These are phyloP conservation scores for Narcine bancroftii DNA, from an alignment of 2,113 vertebrate species.

Conservation along the genomic window DNA sequence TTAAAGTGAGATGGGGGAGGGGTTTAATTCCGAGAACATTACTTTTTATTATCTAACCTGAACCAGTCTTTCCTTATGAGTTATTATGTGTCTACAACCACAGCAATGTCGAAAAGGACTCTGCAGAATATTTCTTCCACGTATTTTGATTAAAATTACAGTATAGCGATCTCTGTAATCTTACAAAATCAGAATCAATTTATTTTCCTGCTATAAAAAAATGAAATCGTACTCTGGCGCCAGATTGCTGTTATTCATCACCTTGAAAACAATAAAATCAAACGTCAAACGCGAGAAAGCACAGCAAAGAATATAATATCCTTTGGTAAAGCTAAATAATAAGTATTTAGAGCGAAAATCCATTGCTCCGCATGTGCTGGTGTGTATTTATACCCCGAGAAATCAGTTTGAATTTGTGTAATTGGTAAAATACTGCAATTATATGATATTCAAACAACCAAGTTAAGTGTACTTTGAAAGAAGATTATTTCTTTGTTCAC, in stretches of 20 bases:
- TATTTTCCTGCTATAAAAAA: constrained; percentile 27
- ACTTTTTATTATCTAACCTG: constrained; percentile 29
- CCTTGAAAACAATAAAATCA: constrained; percentile 36
- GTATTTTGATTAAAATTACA: constrained; percentile 34
- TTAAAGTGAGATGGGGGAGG: constrained; percentile 17
- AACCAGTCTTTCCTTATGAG: neutral
- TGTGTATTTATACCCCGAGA: neutral
- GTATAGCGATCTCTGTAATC: constrained; percentile 3
- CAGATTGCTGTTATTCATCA: constrained; percentile 31
- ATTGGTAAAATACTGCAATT: constrained; percentile 4
- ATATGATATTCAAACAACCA: neutral
- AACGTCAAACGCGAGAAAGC: constrained; percentile 25
- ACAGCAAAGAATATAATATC: constrained; percentile 26
- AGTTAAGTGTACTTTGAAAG: neutral
- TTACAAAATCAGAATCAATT: constrained; percentile 34
- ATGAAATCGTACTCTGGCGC: neutral
- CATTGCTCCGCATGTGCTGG: neutral
- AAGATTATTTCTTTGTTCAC: too few species aligned
- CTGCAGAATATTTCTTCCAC: constrained; percentile 19
- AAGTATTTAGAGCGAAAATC: neutral
- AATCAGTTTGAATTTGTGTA: neutral
- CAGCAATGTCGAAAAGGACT: constrained; percentile 17
- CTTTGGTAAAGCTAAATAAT: constrained; percentile 25
- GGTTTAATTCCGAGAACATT: neutral
- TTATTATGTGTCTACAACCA: constrained; percentile 24